phyloP scores from a whole-genome alignment of 1,140 invertebrate genomes.

The Nylanderia fulva region DNA sequence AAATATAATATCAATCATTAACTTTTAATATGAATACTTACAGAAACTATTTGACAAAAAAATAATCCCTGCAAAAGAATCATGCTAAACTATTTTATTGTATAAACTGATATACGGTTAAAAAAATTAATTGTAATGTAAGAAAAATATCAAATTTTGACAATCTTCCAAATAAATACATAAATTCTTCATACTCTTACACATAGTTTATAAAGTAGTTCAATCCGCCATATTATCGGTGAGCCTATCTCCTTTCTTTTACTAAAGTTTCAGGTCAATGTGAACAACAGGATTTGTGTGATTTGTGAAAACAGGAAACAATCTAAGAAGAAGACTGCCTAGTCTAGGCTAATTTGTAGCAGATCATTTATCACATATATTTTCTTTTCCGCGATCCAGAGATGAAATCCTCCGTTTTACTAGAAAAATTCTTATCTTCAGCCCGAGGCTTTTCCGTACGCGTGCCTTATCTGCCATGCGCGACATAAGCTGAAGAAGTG shows the following conservation, averaged over 20 bases:
- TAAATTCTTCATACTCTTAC: not conserved
- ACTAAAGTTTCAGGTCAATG: not conserved
- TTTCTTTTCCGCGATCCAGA: slow-evolving; percentile 24
- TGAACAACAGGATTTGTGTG: slow-evolving; percentile 20
- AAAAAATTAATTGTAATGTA: not conserved
- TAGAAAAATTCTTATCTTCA: slow-evolving; percentile 63
- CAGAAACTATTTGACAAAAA: not conserved
- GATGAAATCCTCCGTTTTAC: slow-evolving; percentile 39
- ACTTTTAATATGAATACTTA: not conserved
- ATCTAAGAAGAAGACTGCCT: slow-evolving; percentile 17
- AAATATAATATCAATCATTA: not conserved
- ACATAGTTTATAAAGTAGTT: not conserved
- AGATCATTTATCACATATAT: slow-evolving; percentile 60
- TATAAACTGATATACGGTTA: not conserved
- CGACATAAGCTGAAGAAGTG: slow-evolving; percentile 49
- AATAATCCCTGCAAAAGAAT: not conserved
- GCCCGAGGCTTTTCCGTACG: slow-evolving; percentile 42
- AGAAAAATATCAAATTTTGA: not conserved
- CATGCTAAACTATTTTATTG: not conserved
- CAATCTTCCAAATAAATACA: not conserved
- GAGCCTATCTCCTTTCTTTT: not conserved
- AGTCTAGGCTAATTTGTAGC: slow-evolving; percentile 27
- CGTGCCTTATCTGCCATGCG: slow-evolving; percentile 58
- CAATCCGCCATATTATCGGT: slow-evolving; percentile 21
- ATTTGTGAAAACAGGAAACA: no score